Evolutionary conservation across 2,113 vertebrate species (phyloP).

Genomic region (Cygnus atratus): DNA sequence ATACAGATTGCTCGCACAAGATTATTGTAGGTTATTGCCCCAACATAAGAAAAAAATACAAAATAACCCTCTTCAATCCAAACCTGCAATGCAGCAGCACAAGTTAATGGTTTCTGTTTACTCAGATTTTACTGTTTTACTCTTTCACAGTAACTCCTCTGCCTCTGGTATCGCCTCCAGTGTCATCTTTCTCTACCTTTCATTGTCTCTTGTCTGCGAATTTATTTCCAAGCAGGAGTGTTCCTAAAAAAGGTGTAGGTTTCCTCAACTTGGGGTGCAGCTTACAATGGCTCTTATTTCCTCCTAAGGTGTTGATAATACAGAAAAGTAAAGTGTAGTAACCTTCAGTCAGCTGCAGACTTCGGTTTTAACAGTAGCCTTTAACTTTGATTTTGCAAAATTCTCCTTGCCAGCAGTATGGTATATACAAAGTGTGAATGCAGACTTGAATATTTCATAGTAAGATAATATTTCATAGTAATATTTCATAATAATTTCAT

Average conservation of each 20-base stretch:
- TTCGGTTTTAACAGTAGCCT: neutral
- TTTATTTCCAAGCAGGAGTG: neutral
- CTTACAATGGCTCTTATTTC: neutral
- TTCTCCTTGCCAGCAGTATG: neutral
- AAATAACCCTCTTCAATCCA: neutral
- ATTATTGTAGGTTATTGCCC: neutral
- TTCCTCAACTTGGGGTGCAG: neutral
- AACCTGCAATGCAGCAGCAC: neutral
- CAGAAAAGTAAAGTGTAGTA: neutral
- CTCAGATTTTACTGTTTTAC: neutral
- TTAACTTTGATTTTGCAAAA: neutral
- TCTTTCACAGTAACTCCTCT: neutral
- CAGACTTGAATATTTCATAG: neutral
- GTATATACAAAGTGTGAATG: neutral
- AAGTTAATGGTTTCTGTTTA: neutral
- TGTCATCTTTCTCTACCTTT: neutral
- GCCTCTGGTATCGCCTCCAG: neutral
- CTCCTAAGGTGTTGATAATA: neutral
- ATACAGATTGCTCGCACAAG: neutral
- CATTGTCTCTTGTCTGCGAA: neutral
- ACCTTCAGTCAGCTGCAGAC: neutral
- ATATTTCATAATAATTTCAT: neutral
- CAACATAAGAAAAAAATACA: neutral
- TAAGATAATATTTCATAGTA: neutral
- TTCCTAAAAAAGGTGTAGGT: neutral